A percentile compares a stretch with the other conserved stretches of the same genome.
These are phyloP conservation scores for Spilarctia lutea DNA, from an alignment of 2,888 invertebrate species.

Conservation along the genomic window DNA sequence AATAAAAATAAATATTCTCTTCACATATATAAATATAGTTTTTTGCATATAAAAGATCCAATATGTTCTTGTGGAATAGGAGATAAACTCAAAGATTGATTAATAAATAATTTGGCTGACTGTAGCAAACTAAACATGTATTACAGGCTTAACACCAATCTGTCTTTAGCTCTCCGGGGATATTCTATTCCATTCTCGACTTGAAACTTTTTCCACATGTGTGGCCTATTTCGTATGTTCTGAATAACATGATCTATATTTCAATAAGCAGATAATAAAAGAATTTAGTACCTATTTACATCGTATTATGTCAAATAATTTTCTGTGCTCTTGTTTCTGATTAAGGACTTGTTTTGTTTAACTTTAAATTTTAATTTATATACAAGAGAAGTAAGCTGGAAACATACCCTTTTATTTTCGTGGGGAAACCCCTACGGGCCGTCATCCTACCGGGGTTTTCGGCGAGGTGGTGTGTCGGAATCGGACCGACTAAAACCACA, in stretches of 20 bases:
- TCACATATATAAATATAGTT: too few species aligned
- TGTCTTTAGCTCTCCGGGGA: neutral
- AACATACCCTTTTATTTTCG: too few species aligned
- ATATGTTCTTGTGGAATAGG: neutral
- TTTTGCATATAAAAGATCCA: neutral
- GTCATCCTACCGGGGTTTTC: too few species aligned
- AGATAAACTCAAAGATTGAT: neutral
- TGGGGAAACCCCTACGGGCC: too few species aligned
- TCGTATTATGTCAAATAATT: neutral
- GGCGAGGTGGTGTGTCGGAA: too few species aligned
- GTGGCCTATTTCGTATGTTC: neutral
- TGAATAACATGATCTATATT: neutral
- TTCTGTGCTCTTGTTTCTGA: too few species aligned
- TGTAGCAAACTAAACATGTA: neutral
- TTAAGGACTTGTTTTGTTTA: too few species aligned
- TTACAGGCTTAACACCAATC: neutral
- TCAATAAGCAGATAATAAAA: neutral
- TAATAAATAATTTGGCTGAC: conserved; percentile 1
- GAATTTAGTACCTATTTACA: neutral
- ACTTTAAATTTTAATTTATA: too few species aligned
- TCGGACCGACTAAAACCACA: too few species aligned
- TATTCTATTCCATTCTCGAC: neutral
- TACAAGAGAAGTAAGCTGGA: too few species aligned
- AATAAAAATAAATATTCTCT: too few species aligned
- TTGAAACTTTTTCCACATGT: neutral